Evolutionary conservation across 2,113 vertebrate genomes (phyloP).

Genomic region (Nipponia nippon): DNA sequence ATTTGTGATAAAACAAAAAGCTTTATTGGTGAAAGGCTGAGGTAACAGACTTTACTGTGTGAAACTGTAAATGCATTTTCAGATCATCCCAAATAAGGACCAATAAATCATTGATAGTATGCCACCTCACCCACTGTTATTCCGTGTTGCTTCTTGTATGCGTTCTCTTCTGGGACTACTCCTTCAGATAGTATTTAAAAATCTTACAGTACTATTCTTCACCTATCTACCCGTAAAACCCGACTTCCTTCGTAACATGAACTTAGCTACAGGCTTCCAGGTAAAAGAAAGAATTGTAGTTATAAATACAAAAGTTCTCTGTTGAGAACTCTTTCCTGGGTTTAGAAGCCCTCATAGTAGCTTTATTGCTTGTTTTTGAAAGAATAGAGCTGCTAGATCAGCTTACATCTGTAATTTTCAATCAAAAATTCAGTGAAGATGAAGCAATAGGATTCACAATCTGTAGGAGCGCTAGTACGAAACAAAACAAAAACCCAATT

Average conservation of each 20-base stretch:
- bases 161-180: neutral
- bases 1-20: neutral
- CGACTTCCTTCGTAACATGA: neutral
- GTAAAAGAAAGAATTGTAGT: neutral
- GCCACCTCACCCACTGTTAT: neutral
- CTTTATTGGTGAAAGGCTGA: neutral
- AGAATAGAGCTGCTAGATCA: neutral
- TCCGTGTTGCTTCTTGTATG: neutral
- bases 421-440: neutral
- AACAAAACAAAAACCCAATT: neutral
- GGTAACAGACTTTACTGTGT: neutral
- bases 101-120: neutral
- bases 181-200: neutral
- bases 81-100: neutral
- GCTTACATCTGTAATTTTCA: neutral
- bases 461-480: rapidly evolving
- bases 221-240: neutral
- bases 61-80: neutral
- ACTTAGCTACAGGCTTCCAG: neutral
- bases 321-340: neutral
- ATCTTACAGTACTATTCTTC: neutral
- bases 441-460: neutral
- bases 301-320: neutral
- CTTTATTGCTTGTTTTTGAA: neutral
- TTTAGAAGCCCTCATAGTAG: neutral